Evolutionary conservation across 2,113 vertebrate species (phyloP).

Genomic region (Chamaetylas fuelleborni): DNA sequence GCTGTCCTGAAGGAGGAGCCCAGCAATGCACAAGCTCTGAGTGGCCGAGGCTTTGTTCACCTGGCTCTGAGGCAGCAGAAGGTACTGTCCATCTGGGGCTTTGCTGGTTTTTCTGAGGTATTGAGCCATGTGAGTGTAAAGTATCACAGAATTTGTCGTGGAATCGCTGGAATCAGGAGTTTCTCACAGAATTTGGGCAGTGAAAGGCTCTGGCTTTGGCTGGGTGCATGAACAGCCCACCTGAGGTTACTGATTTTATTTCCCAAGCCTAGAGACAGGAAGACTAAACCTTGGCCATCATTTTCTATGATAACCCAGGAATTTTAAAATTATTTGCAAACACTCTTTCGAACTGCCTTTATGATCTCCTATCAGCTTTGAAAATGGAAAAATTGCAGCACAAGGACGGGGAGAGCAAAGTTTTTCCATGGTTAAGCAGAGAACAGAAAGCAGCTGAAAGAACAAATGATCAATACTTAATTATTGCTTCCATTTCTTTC

Average conservation of each 20-base stretch:
- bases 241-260: not conserved
- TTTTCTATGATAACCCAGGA: not conserved
- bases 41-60: constrained; percentile 84
- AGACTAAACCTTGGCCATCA: not conserved
- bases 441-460: not conserved
- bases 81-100: constrained; percentile 63
- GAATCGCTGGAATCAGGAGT: not conserved
- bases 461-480: not conserved
- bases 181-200: not conserved
- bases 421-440: not conserved
- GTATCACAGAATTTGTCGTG: not conserved
- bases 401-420: not conserved
- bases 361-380: not conserved
- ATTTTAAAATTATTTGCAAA: not conserved
- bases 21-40: constrained; percentile 80
- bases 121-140: not conserved
- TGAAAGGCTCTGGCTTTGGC: not conserved
- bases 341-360: not conserved
- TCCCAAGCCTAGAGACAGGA: not conserved
- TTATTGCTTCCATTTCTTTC: not conserved
- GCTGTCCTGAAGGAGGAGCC: constrained; percentile 81
- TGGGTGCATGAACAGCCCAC: not conserved
- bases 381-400: not conserved
- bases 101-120: not conserved
- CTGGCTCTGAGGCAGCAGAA: constrained; percentile 85